These are phyloP conservation scores for Invenusta paracnida DNA, from an alignment of 2,888 invertebrate genomes.

Conservation along the genomic window DNA sequence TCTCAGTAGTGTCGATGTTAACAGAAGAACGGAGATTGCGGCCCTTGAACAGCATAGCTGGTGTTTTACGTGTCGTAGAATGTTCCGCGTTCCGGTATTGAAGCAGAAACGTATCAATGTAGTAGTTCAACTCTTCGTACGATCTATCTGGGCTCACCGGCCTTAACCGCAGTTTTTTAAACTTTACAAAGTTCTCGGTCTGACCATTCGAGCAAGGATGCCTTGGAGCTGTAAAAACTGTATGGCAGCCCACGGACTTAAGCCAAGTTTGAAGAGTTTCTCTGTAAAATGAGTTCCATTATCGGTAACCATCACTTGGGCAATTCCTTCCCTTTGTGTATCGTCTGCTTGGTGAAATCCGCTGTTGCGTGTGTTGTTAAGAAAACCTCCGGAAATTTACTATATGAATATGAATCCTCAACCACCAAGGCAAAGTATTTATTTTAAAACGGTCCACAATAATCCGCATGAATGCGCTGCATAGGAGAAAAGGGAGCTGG, in stretches of 20 bases:
- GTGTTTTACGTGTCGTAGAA: not conserved
- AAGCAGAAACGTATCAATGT: not conserved
- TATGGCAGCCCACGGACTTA: not conserved
- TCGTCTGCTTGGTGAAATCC: not conserved
- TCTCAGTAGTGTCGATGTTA: constrained; percentile 6
- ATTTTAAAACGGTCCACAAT: not conserved
- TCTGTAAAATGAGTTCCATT: constrained; percentile 28
- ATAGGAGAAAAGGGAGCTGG: not conserved
- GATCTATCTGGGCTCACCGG: not conserved
- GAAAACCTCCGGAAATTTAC: constrained; percentile 11
- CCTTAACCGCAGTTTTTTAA: not conserved
- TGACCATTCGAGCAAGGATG: constrained; percentile 12
- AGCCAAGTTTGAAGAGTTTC: constrained; percentile 2
- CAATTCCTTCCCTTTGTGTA: constrained; percentile 18
- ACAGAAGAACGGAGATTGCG: not conserved
- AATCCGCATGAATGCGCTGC: not conserved
- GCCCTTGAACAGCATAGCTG: constrained; percentile 21
- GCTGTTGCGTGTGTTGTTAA: constrained; percentile 5
- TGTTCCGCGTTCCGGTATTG: constrained; percentile 12
- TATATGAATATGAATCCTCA: not conserved
- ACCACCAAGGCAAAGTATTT: not conserved
- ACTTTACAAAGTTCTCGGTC: not conserved
- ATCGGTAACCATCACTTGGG: constrained; percentile 8
- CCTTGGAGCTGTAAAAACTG: constrained; percentile 3
- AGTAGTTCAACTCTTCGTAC: not conserved